phyloP scores from a whole-genome alignment of 2,888 invertebrate genomes.

The Epirrhoe alternata region DNA sequence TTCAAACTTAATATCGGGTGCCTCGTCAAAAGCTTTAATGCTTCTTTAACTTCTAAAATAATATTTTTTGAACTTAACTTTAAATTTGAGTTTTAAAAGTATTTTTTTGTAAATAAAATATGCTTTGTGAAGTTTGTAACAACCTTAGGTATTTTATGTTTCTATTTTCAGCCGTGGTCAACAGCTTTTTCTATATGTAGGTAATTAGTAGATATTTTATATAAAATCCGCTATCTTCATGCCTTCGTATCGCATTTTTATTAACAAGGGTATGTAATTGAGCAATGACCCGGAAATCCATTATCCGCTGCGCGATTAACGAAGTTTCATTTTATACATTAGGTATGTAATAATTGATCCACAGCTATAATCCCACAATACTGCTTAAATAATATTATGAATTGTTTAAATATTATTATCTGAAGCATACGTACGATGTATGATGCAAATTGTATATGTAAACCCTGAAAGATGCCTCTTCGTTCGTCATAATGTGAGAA shows the following conservation, averaged over 20 bases:
- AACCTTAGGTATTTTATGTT: too few species aligned
- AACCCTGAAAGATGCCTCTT: not conserved
- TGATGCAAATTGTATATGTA: not conserved
- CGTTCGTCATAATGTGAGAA: not conserved
- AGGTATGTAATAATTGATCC: conserved; percentile 40
- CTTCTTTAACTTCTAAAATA: not conserved
- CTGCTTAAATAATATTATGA: not conserved
- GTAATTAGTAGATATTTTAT: conserved; percentile 12
- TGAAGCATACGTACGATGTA: not conserved
- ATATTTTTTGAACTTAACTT: not conserved
- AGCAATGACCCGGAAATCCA: conserved; percentile 58
- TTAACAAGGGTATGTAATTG: conserved; percentile 56
- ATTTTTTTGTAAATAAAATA: too few species aligned
- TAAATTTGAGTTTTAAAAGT: not conserved
- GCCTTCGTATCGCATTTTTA: conserved; percentile 45
- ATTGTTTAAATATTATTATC: not conserved
- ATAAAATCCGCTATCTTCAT: conserved; percentile 25
- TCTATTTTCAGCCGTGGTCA: not conserved
- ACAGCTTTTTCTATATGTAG: not conserved
- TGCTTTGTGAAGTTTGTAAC: not conserved
- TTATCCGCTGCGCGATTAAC: conserved; percentile 52
- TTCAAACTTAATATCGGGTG: not conserved
- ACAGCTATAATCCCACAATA: conserved; percentile 18
- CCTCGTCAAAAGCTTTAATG: not conserved
- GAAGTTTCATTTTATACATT: conserved; percentile 53